Conservation (phyloP, 1,140 invertebrate species). For the Octopus bimaculoides region DNA sequence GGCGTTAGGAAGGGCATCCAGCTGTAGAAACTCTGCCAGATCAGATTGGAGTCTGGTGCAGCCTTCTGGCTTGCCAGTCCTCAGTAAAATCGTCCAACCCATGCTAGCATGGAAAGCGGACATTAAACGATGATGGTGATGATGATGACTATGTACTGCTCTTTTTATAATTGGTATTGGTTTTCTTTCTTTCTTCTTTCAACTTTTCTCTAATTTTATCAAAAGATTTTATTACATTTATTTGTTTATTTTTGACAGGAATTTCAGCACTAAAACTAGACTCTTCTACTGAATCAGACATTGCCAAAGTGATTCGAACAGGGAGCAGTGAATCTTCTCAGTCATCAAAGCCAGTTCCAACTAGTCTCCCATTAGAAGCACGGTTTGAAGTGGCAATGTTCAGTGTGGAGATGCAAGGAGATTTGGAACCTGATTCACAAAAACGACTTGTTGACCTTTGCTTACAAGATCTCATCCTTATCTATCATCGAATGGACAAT, state of each 20-base stretch:
- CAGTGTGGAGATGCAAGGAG: conserved; percentile 52
- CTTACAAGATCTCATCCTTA: conserved; percentile 77
- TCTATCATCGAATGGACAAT: conserved; percentile 67
- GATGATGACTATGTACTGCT: too few relatives aligned
- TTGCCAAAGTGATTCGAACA: background rate
- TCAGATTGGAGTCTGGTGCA: too few relatives aligned
- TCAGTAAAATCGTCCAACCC: too few relatives aligned
- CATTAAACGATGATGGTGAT: too few relatives aligned
- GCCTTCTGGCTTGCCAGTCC: too few relatives aligned
- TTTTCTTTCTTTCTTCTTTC: too few relatives aligned
- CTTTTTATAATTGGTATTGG: too few relatives aligned
- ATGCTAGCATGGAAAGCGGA: too few relatives aligned
- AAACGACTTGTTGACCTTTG: conserved; percentile 70
- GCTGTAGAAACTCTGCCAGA: too few relatives aligned
- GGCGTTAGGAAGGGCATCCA: too few relatives aligned
- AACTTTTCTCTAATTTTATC: too few relatives aligned
- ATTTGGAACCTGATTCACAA: conserved; percentile 51
- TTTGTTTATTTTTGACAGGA: background rate
- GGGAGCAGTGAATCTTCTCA: background rate
- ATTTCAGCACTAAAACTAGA: conserved; percentile 20
- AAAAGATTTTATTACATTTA: too few relatives aligned
- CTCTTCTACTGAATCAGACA: background rate
- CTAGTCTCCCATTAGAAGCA: conserved; percentile 17
- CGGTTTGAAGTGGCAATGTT: conserved; percentile 56
- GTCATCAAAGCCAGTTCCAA: background rate